Evolutionary conservation across 2,113 vertebrate species (phyloP).

Genomic region (Paratilapia polleni): DNA sequence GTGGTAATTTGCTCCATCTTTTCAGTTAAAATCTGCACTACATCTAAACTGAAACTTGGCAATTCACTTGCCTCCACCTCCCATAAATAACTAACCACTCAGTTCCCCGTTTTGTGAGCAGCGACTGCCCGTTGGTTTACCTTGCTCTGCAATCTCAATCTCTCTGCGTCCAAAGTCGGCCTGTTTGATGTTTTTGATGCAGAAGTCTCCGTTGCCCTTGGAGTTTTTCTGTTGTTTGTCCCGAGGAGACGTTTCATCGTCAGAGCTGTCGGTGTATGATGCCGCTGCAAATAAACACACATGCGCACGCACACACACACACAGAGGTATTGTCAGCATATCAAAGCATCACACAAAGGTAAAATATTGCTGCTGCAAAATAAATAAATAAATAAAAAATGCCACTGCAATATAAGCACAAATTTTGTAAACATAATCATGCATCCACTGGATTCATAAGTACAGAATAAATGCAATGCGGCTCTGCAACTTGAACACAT

Average conservation of each 20-base stretch:
- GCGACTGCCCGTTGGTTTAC: constrained; percentile 39
- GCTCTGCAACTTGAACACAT: constrained; percentile 5
- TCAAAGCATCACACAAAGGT: not conserved
- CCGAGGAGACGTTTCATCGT: constrained; percentile 96
- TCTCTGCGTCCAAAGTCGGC: constrained; percentile 96
- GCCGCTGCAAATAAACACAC: constrained; percentile 83
- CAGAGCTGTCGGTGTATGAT: constrained; percentile 98
- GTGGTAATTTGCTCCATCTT: not conserved
- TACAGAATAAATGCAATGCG: constrained; percentile 5
- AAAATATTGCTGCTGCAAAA: not conserved
- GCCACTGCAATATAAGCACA: not conserved
- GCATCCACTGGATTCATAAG: not conserved
- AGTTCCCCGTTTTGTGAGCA: not conserved
- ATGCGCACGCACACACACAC: not conserved
- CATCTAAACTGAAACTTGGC: too few relatives aligned
- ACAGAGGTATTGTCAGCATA: not conserved
- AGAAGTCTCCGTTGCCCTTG: constrained; percentile 95
- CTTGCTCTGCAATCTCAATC: constrained; percentile 98
- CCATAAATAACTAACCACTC: too few relatives aligned
- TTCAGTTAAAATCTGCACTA: too few relatives aligned
- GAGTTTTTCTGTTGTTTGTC: constrained; percentile 99
- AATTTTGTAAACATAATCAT: not conserved
- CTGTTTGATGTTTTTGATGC: constrained; percentile 99
- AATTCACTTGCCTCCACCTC: too few relatives aligned
- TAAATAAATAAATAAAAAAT: not conserved